Base-by-base conservation (phyloP, 2,888 invertebrate species). In the Andrena chrysosceles region DNA sequence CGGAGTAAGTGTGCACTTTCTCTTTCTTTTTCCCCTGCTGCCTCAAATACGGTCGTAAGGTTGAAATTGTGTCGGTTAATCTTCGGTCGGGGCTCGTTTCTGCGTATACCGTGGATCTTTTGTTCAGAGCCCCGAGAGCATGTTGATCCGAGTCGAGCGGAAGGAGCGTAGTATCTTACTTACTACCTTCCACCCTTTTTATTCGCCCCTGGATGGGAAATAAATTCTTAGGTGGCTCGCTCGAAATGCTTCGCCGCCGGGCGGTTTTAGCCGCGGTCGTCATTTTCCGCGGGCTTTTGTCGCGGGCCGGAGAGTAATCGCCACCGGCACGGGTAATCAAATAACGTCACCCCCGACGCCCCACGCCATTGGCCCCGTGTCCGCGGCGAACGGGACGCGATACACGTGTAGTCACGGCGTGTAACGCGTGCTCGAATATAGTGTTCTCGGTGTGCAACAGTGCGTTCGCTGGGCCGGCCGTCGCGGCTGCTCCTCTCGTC, bases 381-480 rank as follows among this genome's bases (percentile, higher is more conserved):
- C 86, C 70, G 77, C 76, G 83, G 83, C 77, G 77, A 79, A 63
- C 84, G 84, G 84, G 83, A 87, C 88, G 79, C 56, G 85, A 70
- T 89, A 89, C 88, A 89, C 89, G 88, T 89, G 88, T 89, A 89
- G 76, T 81, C 85, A 81, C 85, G 79, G 89, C 86, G 80, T 86
- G 89, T 88, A 88, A 89, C 89, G 88, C 89, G 86, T 89, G 88
- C 89, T 89, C 86, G 88, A 86, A 85, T 87, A 85, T 83, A 86
- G 85, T 76, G 82, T 87, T 85, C 69, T 74, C 87, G 69, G 84
- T 74, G 85, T 77, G 85, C 81, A 81, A 84, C 88, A 77, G 85
- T 66, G 88, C 85, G 78, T 83, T 84, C 81, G 83, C 77, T 80
- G 79, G 78, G 83, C 77, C 76, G 78, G 83, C 77, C 76, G 77